phyloP scores from a whole-genome alignment of 2,888 invertebrate genomes.

The Macrosoma leucophasiata region DNA sequence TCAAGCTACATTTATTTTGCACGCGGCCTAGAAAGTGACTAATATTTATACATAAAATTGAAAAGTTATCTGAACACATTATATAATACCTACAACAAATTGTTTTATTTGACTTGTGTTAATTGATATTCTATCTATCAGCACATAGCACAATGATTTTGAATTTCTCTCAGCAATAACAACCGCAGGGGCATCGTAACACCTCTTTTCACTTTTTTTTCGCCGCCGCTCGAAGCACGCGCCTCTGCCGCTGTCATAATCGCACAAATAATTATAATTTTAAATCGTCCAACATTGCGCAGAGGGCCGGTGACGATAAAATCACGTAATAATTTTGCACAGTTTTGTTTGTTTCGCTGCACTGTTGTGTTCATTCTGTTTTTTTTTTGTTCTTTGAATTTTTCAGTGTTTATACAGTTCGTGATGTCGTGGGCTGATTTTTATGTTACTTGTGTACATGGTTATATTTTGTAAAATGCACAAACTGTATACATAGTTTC shows the following conservation, averaged over 20 bases:
- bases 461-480: constrained; percentile 63
- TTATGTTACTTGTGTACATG: constrained; percentile 61
- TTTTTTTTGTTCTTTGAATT: constrained; percentile 56
- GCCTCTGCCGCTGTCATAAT: constrained; percentile 47
- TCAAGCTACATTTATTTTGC: too few relatives aligned
- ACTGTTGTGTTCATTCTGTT: constrained; percentile 54
- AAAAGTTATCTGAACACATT: too few relatives aligned
- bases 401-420: constrained; percentile 69
- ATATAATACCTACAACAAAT: too few relatives aligned
- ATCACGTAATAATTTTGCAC: constrained; percentile 32
- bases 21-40: constrained; percentile 16
- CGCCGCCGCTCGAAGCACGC: constrained; percentile 55
- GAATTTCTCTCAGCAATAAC: constrained; percentile 59
- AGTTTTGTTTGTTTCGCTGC: constrained; percentile 34
- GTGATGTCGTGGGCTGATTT: constrained; percentile 63
- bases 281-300: constrained; percentile 37
- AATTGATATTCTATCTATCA: constrained; percentile 40
- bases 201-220: constrained; percentile 71
- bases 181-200: constrained; percentile 34
- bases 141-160: constrained; percentile 42
- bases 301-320: constrained; percentile 32
- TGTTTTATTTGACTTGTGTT: constrained; percentile 26
- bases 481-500: constrained; percentile 55
- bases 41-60: constrained; percentile 13
- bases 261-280: constrained; percentile 43